Conservation (phyloP, 1,140 invertebrate species). For the Myzus persicae region DNA sequence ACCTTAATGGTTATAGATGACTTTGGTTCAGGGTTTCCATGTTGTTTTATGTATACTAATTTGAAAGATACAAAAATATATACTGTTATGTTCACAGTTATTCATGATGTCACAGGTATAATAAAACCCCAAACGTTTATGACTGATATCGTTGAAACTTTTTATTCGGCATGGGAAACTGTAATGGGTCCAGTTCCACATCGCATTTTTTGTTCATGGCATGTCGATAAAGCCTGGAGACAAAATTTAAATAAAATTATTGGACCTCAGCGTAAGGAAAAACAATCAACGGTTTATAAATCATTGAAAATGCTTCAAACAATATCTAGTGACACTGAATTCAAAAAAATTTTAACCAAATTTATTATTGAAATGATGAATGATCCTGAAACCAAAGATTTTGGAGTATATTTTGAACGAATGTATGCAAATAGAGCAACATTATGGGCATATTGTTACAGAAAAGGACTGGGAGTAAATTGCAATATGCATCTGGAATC, state of each 20-base stretch:
- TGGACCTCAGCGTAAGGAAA: not conserved
- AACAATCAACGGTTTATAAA: not conserved
- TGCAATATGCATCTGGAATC: slow-evolving; percentile 16
- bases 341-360: not conserved
- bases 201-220: not conserved
- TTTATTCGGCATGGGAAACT: slow-evolving; percentile 34
- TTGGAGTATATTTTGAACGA: not conserved
- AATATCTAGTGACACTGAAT: not conserved
- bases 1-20: slow-evolving; percentile 47
- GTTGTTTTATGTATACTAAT: slow-evolving; percentile 41
- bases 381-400: not conserved
- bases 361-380: not conserved
- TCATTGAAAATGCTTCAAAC: not conserved
- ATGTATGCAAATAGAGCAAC: not conserved
- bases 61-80: slow-evolving; percentile 15
- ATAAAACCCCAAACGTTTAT: not conserved
- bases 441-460: not conserved
- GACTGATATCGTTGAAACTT: not conserved
- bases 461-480: not conserved
- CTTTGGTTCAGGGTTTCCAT: not conserved
- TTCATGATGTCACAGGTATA: not conserved
- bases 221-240: not conserved
- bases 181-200: not conserved
- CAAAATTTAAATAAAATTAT: not conserved
- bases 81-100: not conserved